Base-by-base conservation (phyloP, 2,797 vertebrate species). In the Bovichtus diacanthus region DNA sequence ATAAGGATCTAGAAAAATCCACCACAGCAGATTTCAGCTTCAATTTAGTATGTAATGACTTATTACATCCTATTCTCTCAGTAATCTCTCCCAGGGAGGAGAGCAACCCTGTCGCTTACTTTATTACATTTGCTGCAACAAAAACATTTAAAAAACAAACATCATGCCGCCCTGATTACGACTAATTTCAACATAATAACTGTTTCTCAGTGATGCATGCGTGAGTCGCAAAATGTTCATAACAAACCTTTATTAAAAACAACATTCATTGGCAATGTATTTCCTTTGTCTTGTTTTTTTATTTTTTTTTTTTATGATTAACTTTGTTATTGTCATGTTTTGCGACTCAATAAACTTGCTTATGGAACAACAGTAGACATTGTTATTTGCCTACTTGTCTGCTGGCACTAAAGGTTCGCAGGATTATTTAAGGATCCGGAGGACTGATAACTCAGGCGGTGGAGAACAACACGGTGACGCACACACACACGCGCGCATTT, bases 401-500 rank as follows among this genome's bases (percentile, higher is more conserved):
- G 36, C 49, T 3, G 34, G 34, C 18, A 5, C 38, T 16, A 0
- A n/a, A 31, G 6, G 23, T 25, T 34, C 12, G 36, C 6, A 2
- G 9, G 38, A 23, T 13, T 9, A 53, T 51, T 41, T 5, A 11
- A 70, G 23, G 44, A 23, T 34, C 5, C 15, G 1, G 27, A 23
- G 38, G 27, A 25, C 8, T 36, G 23, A 47, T n/a, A 16, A 29
- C 12, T 21, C n/a, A 39, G 7, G 43, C 34, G 49, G 7, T 13
- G 39, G 7, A 21, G 59, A 66, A 34, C 19, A 65, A 77, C 31
- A 31, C 6, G 19, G 5, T 5, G 39, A 19, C 64, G 47, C 53
- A 66, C 62, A 59, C 9, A 43, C 11, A 46, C 16, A 67, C 21
- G 54, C 47, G 59, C 23, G 18, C 34, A 16, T 51, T 27, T 68